Conservation (phyloP, 2,888 invertebrate species). For the Andrena hattorfiana region DNA sequence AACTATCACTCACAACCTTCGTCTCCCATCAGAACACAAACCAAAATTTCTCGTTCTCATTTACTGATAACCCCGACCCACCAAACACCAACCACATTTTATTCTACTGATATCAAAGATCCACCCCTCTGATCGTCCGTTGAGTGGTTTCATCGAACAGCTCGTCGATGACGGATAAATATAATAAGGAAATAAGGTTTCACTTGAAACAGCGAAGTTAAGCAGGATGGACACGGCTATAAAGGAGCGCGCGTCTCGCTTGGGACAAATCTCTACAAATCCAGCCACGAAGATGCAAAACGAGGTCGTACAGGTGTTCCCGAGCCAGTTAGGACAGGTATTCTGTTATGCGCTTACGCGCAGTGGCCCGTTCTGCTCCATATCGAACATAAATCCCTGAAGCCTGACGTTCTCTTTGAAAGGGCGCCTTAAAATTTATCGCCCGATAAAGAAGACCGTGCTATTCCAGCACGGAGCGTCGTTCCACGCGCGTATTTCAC, state of each 20-base stretch:
- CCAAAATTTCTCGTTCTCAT: background rate
- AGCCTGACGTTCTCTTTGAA: constrained; percentile 44
- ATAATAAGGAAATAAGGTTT: background rate
- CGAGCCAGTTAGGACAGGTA: constrained; percentile 34
- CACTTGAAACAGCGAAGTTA: background rate
- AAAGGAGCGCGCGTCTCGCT: background rate
- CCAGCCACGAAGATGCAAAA: constrained; percentile 21
- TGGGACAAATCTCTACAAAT: constrained; percentile 50
- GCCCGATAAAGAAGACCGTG: constrained; percentile 72
- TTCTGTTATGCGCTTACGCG: constrained; percentile 31
- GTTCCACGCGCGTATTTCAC: constrained; percentile 57
- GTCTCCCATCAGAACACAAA: background rate
- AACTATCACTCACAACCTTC: background rate
- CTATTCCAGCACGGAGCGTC: constrained; percentile 65
- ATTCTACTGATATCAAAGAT: background rate
- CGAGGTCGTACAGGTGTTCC: constrained; percentile 50
- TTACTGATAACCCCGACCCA: background rate
- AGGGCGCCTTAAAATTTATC: constrained; percentile 72
- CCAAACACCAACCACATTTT: background rate
- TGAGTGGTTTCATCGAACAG: background rate
- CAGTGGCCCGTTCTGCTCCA: constrained; percentile 28
- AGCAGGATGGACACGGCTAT: background rate
- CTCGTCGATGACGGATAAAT: background rate
- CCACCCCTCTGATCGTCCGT: background rate
- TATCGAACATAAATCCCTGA: constrained; percentile 59